Evolutionary conservation across 2,888 invertebrate species (phyloP).

Genomic region (Ophion costatus): DNA sequence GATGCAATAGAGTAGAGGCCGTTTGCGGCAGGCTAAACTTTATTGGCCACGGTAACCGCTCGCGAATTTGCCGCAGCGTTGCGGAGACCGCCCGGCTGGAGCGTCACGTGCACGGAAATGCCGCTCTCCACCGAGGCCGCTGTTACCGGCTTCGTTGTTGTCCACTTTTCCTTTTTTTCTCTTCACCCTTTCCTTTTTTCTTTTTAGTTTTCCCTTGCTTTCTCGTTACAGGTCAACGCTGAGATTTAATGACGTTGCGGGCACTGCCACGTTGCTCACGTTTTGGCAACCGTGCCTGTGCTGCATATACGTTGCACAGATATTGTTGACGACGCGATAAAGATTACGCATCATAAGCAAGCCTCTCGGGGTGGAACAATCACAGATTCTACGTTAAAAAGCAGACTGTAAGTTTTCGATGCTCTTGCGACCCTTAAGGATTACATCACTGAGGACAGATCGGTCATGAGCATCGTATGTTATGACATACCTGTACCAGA

Average conservation of each 20-base stretch:
- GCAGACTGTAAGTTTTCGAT: too few relatives aligned
- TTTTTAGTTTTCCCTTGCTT: conserved; percentile 15
- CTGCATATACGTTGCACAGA: neutral
- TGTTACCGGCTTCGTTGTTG: conserved; percentile 51
- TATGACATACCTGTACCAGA: too few relatives aligned
- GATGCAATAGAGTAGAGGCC: conserved; percentile 35
- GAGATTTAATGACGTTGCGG: conserved; percentile 57
- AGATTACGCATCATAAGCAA: neutral
- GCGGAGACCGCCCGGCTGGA: conserved; percentile 48
- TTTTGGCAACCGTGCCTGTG: conserved; percentile 32
- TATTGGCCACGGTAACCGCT: conserved; percentile 66
- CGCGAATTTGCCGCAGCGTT: conserved; percentile 65
- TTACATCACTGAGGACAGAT: too few relatives aligned
- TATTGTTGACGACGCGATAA: too few relatives aligned
- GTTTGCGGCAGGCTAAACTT: conserved; percentile 63
- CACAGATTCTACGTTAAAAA: neutral
- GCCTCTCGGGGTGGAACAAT: neutral
- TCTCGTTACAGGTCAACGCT: conserved; percentile 44
- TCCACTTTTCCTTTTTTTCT: conserved; percentile 40
- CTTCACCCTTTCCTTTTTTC: conserved; percentile 5
- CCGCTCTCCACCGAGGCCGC: conserved; percentile 58
- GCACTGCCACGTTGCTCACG: conserved; percentile 8
- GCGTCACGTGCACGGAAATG: conserved; percentile 67
- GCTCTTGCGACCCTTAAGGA: too few relatives aligned
- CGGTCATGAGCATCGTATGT: too few relatives aligned